Evolutionary conservation across 2,797 vertebrate species (phyloP).

Genomic region (Calcarius lapponicus): DNA sequence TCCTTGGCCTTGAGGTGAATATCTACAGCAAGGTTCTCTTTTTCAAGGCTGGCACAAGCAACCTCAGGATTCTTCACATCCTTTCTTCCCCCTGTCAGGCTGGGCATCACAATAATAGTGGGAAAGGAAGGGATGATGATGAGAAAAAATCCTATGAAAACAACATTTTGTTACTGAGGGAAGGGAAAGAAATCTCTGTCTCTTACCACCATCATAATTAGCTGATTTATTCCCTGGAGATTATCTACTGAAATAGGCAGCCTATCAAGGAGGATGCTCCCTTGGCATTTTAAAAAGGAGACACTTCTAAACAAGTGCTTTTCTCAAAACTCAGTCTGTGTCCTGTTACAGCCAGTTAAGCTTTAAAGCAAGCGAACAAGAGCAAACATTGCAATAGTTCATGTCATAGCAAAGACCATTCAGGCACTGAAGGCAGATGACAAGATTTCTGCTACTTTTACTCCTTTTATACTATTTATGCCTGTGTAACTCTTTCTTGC

Average conservation of each 20-base stretch:
- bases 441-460: neutral
- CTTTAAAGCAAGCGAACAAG: neutral
- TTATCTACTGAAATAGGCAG: neutral
- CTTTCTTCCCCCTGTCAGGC: neutral
- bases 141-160: neutral
- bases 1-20: neutral
- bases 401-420: neutral
- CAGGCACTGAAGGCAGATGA: neutral
- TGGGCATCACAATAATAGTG: neutral
- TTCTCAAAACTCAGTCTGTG: neutral
- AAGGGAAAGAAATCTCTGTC: neutral
- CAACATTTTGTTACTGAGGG: neutral
- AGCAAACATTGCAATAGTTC: neutral
- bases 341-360: neutral
- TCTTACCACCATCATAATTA: neutral
- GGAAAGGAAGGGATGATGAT: neutral
- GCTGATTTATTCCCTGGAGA: neutral
- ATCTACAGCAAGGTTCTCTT: neutral
- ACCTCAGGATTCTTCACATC: neutral
- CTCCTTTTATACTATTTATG: neutral
- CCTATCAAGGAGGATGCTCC: neutral
- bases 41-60: neutral
- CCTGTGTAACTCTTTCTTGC: neutral
- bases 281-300: neutral
- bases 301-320: neutral